phyloP scores from a whole-genome alignment of 2,888 invertebrate genomes.

The Brenthis ino region DNA sequence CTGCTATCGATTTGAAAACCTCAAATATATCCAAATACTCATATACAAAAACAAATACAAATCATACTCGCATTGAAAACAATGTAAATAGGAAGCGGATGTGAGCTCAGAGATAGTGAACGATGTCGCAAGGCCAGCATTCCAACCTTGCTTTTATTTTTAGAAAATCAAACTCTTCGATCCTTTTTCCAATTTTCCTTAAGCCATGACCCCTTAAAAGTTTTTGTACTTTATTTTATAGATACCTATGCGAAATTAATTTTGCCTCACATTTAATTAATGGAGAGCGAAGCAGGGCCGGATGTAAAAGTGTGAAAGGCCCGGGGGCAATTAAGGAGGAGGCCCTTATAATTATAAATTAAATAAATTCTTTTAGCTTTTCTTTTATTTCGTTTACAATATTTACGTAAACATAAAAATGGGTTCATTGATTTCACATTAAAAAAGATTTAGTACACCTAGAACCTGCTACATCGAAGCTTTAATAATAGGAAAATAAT shows the following conservation, averaged over 20 bases:
- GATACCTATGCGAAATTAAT: background rate
- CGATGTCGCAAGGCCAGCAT: slow-evolving; percentile 46
- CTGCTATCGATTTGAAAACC: background rate
- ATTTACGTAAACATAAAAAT: too few relatives aligned
- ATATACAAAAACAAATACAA: slow-evolving; percentile 4
- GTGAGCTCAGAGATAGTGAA: slow-evolving; percentile 47
- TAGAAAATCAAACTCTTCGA: slow-evolving; percentile 46
- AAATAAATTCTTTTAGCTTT: too few relatives aligned
- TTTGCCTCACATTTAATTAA: too few relatives aligned
- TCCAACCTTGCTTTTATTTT: slow-evolving; percentile 52
- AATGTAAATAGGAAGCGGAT: slow-evolving; percentile 54
- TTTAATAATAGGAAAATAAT: too few relatives aligned
- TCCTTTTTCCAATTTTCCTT: slow-evolving; percentile 35
- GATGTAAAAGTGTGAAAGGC: too few relatives aligned
- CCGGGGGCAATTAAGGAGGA: too few relatives aligned
- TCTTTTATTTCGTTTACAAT: too few relatives aligned
- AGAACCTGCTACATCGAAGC: too few relatives aligned
- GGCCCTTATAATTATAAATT: too few relatives aligned
- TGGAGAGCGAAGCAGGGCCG: too few relatives aligned
- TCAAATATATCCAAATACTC: background rate
- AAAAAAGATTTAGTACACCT: too few relatives aligned
- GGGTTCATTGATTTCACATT: too few relatives aligned
- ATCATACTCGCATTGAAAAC: slow-evolving; percentile 35
- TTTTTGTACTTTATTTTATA: background rate
- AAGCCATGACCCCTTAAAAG: slow-evolving; percentile 27